Evolutionary conservation across 2,113 vertebrate genomes (phyloP), one percentile per base, ranked within the genome.

Genomic region (Leptobrachium leishanense): DNA sequence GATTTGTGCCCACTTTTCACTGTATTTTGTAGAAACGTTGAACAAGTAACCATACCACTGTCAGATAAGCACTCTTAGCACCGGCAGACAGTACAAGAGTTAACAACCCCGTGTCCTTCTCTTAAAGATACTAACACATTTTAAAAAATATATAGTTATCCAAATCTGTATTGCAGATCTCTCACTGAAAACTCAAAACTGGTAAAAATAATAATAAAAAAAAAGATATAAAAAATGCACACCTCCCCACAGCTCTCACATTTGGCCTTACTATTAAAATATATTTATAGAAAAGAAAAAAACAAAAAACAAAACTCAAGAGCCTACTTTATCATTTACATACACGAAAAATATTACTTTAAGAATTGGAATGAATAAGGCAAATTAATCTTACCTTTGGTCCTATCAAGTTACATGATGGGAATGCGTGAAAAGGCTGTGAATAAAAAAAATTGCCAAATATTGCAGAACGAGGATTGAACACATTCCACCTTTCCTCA

Each of bases 341-440:
- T 53, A 77, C 75, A 82, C 85, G 84, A 84, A 80, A 79, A 84
- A 86, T 80, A 80, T 62, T 68, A 74, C 53, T 74, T 63, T 80
- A 73, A 55, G 73, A 13, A 68, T 63, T 86, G 84, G 69, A 46
- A 76, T 64, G 74, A 70, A 69, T 72, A 77, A 10, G 81, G 72
- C 82, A 80, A 57, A 75, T 71, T 76, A 13, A 76, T 73, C 8
- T 63, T 77, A 10, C 7, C 43, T 55, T 72, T 75, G 84, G 84
- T 82, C 87, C 85, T 81, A 2, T n/a, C 0, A 20, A 6, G 43
- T 42, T 84, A 62, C 20, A 68, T 68, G 43, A 43, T 12, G 11
- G 64, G 70, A 73, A 73, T 73, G 62, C 72, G 46, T 15, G 39
- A 53, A 53, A 71, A 8, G 46, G 43, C 43, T 43, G 43, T 6